Percentiles rank a stretch among this genome's conserved stretches.
These are phyloP conservation scores for Olivierus martensii DNA, from an alignment of 1,140 invertebrate genomes.

Conservation along the genomic window DNA sequence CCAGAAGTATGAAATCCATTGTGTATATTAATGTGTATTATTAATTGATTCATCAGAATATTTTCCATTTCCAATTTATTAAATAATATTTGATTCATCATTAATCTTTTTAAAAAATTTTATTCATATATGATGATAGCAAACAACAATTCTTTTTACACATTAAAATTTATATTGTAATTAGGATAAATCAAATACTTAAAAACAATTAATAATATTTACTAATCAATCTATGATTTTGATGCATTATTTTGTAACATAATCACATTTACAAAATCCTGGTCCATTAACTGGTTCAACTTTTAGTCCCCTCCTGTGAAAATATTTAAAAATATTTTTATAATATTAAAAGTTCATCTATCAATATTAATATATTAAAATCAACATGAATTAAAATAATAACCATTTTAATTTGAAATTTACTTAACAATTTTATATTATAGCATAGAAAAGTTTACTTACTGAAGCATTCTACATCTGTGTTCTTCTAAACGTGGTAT, in stretches of 20 bases:
- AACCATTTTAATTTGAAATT: neutral
- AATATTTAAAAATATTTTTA: neutral
- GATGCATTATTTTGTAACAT: neutral
- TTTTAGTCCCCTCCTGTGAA: slow-evolving; percentile 33
- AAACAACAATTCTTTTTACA: too few species aligned
- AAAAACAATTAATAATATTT: too few species aligned
- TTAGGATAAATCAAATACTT: too few species aligned
- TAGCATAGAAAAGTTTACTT: slow-evolving; percentile 25
- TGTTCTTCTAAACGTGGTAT: slow-evolving; percentile 59
- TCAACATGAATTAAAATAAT: neutral
- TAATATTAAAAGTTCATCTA: neutral
- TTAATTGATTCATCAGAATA: too few species aligned
- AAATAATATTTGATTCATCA: too few species aligned
- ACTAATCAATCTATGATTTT: too few species aligned
- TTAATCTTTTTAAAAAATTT: too few species aligned
- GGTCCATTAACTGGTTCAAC: slow-evolving; percentile 48
- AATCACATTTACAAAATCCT: slow-evolving; percentile 27
- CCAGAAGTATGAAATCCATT: too few species aligned
- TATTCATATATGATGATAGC: too few species aligned
- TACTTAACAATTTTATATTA: neutral
- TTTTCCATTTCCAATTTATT: too few species aligned
- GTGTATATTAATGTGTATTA: too few species aligned
- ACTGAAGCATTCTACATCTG: slow-evolving; percentile 61
- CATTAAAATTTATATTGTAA: too few species aligned
- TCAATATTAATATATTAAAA: neutral